Conservation (phyloP, 2,797 vertebrate species). For the Arremon brunneinucha region DNA sequence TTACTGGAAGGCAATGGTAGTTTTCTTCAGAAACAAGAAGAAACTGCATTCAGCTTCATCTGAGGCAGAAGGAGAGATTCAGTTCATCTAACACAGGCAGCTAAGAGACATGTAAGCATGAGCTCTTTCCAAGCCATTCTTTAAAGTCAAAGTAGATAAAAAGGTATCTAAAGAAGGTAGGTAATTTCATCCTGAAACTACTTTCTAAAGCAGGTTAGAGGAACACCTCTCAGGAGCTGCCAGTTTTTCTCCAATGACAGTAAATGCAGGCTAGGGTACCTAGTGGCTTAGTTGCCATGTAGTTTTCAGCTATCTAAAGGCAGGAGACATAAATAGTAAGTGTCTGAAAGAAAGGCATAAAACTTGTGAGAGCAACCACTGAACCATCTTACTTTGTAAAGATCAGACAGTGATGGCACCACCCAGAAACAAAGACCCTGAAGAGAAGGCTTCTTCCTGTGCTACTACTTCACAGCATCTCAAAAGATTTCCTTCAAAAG, state of each 20-base stretch:
- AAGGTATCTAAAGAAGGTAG: not conserved
- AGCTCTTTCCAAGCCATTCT: not conserved
- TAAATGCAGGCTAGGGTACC: not conserved
- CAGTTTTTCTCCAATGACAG: not conserved
- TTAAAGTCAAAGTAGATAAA: not conserved
- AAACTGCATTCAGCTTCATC: not conserved
- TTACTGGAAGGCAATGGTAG: not conserved
- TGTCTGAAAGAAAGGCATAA: not conserved
- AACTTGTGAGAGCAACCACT: not conserved
- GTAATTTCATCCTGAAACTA: not conserved
- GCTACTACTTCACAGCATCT: not conserved
- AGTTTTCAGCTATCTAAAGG: not conserved
- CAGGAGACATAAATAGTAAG: not conserved
- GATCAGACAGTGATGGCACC: not conserved
- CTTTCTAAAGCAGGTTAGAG: not conserved
- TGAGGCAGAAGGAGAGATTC: not conserved
- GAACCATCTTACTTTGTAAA: not conserved
- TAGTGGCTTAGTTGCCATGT: not conserved
- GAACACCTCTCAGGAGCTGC: not conserved
- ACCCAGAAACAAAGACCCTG: not conserved
- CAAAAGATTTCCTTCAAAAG: not conserved
- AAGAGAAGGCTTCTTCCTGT: not conserved
- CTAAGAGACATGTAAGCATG: not conserved
- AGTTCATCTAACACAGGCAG: not conserved
- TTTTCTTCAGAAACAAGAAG: not conserved